Base-by-base conservation (phyloP, 2,888 invertebrate genomes). In the Zygaena filipendulae region DNA sequence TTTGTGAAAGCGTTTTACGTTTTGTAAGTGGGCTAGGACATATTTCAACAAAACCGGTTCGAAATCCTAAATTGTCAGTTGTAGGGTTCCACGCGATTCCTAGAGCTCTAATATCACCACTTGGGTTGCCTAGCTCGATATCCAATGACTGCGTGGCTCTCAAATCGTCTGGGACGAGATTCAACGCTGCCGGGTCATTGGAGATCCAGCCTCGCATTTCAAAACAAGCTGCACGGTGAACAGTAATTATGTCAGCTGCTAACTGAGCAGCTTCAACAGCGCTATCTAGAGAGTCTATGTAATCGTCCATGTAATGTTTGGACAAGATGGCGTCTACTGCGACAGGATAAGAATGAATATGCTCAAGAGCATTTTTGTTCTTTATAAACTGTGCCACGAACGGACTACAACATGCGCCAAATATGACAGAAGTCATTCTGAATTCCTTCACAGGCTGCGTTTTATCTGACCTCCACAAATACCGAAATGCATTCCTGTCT, bases 331-430 rank as follows among this genome's bases (percentile, higher is more conserved):
- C 33, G 3, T 25, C 6, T 4, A 30, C 33, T 2, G 29, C 33
- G 2, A 27, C 25, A 5, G 33, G 33, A 24, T n/a, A 11, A 11
- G 7, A 9, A 3, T 13, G 10, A 3, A 27, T 27, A 11, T 24
- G 13, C 8, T 16, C 12, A n/a, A 7, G 7, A 7, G 30, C 27
- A n/a, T 33, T 33, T 14, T 22, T 19, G 11, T 45, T 43, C 33
- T 42, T 43, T 6, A 44, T 31, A 19, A 30, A 43, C 8, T 44
- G 33, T 6, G 33, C 33, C 4, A 33, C 16, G 7, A 29, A 29
- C 1, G 32, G 32, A 7, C 28, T 25, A 11, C 32, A 33, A 21
- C 29, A 29, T 23, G 3, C 20, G 1, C 42, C 40, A 30, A 44
- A 46, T 7, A 42, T 8, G 4, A n/a, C n/a, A n/a, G n/a, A n/a